Percentiles rank a stretch among this genome's conserved stretches.
Conservation (phyloP, 2,888 invertebrate species). For the Sericinus montela region DNA sequence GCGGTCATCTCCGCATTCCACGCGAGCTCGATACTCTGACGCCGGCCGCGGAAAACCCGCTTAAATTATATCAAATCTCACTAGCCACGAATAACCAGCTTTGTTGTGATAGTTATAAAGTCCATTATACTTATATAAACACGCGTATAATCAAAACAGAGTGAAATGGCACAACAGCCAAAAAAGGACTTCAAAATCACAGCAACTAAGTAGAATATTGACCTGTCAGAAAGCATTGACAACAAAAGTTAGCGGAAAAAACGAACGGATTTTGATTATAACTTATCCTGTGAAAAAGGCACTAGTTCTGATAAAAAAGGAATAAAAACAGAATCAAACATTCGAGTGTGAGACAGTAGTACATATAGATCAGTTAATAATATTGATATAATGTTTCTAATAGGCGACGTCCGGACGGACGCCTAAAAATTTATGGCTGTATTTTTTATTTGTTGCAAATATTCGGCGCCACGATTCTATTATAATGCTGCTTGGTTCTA, state of each 20-base stretch:
- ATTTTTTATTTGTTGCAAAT: conserved; percentile 15
- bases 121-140: conserved; percentile 22
- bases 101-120: conserved; percentile 30
- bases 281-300: conserved; percentile 37
- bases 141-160: conserved; percentile 11
- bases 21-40: conserved; percentile 40
- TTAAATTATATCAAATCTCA: conserved; percentile 20
- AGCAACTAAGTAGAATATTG: conserved; percentile 22
- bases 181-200: conserved; percentile 22
- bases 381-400: conserved; percentile 25
- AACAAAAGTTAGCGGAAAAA: conserved; percentile 35
- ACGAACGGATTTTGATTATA: conserved; percentile 30
- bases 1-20: conserved; percentile 75
- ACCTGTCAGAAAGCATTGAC: conserved; percentile 30
- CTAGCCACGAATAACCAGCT: conserved; percentile 21
- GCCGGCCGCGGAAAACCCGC: conserved; percentile 58
- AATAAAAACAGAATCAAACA: conserved; percentile 47
- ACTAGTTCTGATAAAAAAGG: conserved; percentile 34
- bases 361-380: conserved; percentile 34
- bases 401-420: conserved; percentile 31
- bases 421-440: conserved; percentile 22
- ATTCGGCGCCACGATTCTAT: conserved; percentile 6
- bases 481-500: conserved; percentile 1
- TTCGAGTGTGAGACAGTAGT: conserved; percentile 28
- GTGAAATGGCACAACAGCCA: conserved; percentile 14